Evolutionary conservation across 1,140 invertebrate species (phyloP).

Genomic region (Bicyclus anynana): DNA sequence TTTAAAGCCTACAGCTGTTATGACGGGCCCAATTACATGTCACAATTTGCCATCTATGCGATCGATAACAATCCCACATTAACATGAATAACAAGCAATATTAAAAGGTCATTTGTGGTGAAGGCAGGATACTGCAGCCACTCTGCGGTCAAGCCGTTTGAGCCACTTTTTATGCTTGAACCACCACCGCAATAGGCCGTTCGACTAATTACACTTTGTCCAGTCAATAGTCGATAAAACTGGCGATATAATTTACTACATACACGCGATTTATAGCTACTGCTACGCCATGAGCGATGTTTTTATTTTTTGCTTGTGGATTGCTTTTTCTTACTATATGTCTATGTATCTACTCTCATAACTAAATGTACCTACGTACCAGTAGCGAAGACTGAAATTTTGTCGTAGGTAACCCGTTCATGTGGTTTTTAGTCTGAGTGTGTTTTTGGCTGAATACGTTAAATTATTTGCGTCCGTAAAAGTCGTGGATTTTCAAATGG

Average conservation of each 20-base stretch:
- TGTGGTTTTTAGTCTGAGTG: too few relatives aligned
- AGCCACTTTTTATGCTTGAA: constrained; percentile 30
- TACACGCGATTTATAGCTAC: constrained; percentile 10
- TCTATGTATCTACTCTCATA: too few relatives aligned
- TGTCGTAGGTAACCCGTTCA: too few relatives aligned
- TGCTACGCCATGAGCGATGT: neutral
- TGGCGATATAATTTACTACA: neutral
- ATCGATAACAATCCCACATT: constrained; percentile 26
- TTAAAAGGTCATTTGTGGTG: constrained; percentile 63
- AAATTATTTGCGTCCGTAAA: too few relatives aligned
- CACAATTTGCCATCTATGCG: constrained; percentile 6
- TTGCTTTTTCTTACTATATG: neutral
- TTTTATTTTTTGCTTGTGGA: neutral
- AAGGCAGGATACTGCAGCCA: constrained; percentile 52
- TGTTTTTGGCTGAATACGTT: too few relatives aligned
- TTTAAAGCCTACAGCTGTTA: neutral
- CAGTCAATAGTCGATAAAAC: constrained; percentile 17
- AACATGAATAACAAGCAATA: constrained; percentile 47
- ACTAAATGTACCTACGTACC: too few relatives aligned
- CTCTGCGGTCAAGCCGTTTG: constrained; percentile 49
- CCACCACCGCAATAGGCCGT: constrained; percentile 21
- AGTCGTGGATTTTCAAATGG: too few relatives aligned
- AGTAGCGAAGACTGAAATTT: too few relatives aligned
- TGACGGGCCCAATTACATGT: constrained; percentile 4
- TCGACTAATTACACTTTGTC: constrained; percentile 17